Evolutionary conservation across 2,888 invertebrate genomes (phyloP).

Genomic region (Megastigmus dorsalis): DNA sequence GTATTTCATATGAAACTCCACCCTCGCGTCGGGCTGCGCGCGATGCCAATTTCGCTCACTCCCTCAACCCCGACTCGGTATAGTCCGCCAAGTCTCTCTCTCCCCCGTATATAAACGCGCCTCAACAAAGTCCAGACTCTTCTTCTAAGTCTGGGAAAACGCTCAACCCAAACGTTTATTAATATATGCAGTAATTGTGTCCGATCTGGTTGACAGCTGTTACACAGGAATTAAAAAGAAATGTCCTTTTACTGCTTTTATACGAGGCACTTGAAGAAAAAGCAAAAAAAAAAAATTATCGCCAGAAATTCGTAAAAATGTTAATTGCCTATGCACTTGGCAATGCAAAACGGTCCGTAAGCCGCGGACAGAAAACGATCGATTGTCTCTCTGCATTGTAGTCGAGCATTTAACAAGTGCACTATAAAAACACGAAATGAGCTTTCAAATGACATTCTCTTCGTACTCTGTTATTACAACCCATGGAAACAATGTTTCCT

Average conservation of each 20-base stretch:
- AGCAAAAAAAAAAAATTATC: no score
- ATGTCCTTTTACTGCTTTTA: no score
- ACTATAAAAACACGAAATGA: conserved; percentile 22
- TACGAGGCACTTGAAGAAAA: no score
- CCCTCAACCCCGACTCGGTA: conserved; percentile 60
- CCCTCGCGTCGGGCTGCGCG: conserved; percentile 68
- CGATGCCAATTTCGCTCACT: conserved; percentile 72
- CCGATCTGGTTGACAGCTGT: no score
- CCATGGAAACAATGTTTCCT: conserved; percentile 23
- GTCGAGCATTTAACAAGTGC: no score
- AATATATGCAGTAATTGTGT: no score
- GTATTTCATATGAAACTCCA: conserved; percentile 74
- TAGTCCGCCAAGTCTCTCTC: conserved; percentile 66
- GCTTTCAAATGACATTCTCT: conserved; percentile 22
- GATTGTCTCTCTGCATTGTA: conserved; percentile 10
- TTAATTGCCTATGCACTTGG: no score
- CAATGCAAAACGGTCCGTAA: no score
- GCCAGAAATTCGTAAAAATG: no score
- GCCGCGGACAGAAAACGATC: conserved; percentile 18
- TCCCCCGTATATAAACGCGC: conserved; percentile 24
- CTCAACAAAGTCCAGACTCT: conserved; percentile 69
- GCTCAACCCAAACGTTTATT: no score
- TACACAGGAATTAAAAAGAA: no score
- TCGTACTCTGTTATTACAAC: conserved; percentile 4
- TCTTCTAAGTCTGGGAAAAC: no score